Evolutionary conservation across 2,888 invertebrate species (phyloP).

Genomic region (Cerastis leucographa): DNA sequence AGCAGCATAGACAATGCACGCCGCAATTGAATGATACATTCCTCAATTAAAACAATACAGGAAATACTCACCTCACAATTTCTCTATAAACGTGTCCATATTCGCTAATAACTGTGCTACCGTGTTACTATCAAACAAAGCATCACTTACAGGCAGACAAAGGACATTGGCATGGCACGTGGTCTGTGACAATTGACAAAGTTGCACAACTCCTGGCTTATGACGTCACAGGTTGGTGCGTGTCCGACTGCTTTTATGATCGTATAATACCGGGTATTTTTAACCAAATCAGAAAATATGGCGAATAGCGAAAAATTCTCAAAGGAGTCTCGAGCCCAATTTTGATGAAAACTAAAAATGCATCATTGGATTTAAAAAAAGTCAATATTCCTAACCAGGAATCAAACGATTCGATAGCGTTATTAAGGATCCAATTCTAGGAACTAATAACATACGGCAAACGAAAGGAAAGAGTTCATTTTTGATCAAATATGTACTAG

Average conservation of each 20-base stretch:
- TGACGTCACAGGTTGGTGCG: conserved; percentile 26
- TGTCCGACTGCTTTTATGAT: conserved; percentile 8
- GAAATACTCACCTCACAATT: background rate
- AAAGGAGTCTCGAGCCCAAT: too few relatives aligned
- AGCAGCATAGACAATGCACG: background rate
- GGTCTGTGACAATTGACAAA: conserved; percentile 23
- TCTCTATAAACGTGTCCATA: conserved; percentile 11
- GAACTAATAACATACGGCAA: too few relatives aligned
- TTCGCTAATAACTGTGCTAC: conserved; percentile 8
- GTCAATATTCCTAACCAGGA: too few relatives aligned
- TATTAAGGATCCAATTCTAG: too few relatives aligned
- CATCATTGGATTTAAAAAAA: too few relatives aligned
- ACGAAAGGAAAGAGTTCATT: too few relatives aligned
- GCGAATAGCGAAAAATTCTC: too few relatives aligned
- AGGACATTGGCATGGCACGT: conserved; percentile 47
- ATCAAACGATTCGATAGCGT: too few relatives aligned
- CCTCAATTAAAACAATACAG: conserved; percentile 4
- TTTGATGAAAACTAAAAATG: too few relatives aligned
- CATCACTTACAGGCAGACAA: conserved; percentile 26
- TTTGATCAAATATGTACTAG: too few relatives aligned
- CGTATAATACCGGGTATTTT: background rate
- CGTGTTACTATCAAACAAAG: conserved; percentile 18
- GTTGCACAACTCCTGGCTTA: conserved; percentile 46
- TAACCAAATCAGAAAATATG: too few relatives aligned
- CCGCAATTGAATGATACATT: background rate